Evolutionary conservation across 2,888 invertebrate genomes (phyloP).

Genomic region (Eupsilia transversa): DNA sequence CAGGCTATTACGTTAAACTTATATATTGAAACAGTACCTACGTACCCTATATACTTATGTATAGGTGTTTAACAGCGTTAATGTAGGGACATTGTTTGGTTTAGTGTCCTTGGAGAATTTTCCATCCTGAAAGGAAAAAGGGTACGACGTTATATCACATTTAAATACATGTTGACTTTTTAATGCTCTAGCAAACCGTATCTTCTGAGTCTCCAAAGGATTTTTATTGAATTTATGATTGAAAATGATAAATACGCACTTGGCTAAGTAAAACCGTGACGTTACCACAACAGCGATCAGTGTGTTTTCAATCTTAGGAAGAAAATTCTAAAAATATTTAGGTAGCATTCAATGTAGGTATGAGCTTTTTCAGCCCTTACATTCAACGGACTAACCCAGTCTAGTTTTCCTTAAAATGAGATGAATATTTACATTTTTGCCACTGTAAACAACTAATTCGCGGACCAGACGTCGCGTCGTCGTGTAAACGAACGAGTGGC

Average conservation of each 20-base stretch:
- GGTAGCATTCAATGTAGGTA: neutral
- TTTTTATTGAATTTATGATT: conserved; percentile 2
- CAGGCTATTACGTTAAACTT: conserved; percentile 35
- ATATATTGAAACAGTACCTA: conserved; percentile 21
- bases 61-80: conserved; percentile 13
- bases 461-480: conserved; percentile 20
- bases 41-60: neutral
- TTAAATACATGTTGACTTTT: conserved; percentile 40
- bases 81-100: conserved; percentile 26
- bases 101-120: conserved; percentile 33
- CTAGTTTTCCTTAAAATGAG: neutral
- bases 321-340: neutral
- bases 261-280: too few species aligned
- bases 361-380: neutral
- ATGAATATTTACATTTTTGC: conserved; percentile 16
- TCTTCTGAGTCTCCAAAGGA: neutral
- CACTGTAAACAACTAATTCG: conserved; percentile 40
- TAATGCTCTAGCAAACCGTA: conserved; percentile 23
- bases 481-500: conserved; percentile 44
- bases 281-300: too few species aligned
- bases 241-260: neutral
- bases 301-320: neutral
- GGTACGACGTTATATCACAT: conserved; percentile 30
- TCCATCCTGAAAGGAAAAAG: conserved; percentile 34
- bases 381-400: neutral